These are phyloP conservation scores for Neoarius graeffei DNA, from an alignment of 2,113 vertebrate species.

Conservation along the genomic window DNA sequence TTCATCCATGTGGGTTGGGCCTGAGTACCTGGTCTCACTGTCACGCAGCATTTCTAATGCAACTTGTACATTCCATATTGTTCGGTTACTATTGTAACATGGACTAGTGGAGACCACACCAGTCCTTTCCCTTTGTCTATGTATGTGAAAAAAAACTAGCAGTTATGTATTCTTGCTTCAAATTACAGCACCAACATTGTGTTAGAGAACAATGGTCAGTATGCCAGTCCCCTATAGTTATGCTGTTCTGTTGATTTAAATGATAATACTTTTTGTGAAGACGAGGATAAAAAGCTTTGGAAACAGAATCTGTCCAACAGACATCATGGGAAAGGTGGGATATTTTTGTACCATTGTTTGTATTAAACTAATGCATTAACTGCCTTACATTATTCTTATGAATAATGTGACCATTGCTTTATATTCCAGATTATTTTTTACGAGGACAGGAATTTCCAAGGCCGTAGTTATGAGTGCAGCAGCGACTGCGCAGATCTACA, in stretches of 20 bases:
- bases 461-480: conserved; percentile 77
- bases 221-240: conserved; percentile 71
- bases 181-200: conserved; percentile 75
- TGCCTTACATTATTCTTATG: not conserved
- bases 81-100: conserved; percentile 72
- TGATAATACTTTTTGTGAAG: conserved; percentile 77
- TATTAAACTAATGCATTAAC: not conserved
- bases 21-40: not conserved
- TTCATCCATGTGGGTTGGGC: not conserved
- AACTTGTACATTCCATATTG: conserved; percentile 72
- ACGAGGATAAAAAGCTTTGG: conserved; percentile 75
- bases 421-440: conserved; percentile 76
- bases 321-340: conserved; percentile 78
- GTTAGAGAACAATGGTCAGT: conserved; percentile 71
- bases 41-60: conserved; percentile 67
- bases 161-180: conserved; percentile 72
- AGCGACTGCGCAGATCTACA: conserved; percentile 72
- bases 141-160: conserved; percentile 68
- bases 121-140: conserved; percentile 74
- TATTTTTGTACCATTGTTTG: conserved; percentile 47
- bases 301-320: conserved; percentile 75
- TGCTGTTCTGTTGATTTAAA: conserved; percentile 70
- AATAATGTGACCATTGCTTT: conserved; percentile 3
- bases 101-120: conserved; percentile 72
- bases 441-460: conserved; percentile 80